Evolutionary conservation across 92 coral and sea anemone genomes (phyloP).

Genomic region (Phenganax subtilis): DNA sequence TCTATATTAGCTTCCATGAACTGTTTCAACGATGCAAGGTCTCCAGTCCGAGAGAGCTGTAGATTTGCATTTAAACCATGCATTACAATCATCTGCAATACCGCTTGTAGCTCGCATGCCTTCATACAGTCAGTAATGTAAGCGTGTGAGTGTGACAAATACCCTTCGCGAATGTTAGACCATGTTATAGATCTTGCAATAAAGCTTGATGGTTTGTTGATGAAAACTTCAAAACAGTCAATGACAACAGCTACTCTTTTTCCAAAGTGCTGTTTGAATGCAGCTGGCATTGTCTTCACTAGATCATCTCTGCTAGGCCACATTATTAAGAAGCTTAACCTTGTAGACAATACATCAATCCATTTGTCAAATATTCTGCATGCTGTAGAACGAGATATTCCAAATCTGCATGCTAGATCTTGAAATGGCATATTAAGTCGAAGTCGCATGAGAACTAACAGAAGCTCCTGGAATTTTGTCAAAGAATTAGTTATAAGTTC

Average conservation of each 20-base stretch:
- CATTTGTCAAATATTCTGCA: slow-evolving; percentile 15
- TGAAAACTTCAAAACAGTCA: neutral
- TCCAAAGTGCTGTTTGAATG: slow-evolving; percentile 15
- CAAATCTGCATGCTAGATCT: slow-evolving; percentile 30
- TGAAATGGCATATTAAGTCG: neutral
- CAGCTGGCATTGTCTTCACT: slow-evolving; percentile 23
- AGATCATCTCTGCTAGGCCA: slow-evolving; percentile 26
- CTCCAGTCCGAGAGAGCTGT: too few species aligned
- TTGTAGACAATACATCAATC: neutral
- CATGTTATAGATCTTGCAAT: slow-evolving; percentile 23
- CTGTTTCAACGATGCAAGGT: too few species aligned
- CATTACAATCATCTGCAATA: too few species aligned
- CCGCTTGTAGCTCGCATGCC: too few species aligned
- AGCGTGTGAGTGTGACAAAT: too few species aligned
- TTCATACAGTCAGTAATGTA: too few species aligned
- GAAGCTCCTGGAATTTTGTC: slow-evolving; percentile 18
- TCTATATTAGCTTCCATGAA: too few species aligned
- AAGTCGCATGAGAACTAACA: slow-evolving; percentile 15
- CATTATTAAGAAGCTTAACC: neutral
- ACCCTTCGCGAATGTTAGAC: too few species aligned
- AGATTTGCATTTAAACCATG: too few species aligned
- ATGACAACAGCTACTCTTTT: neutral
- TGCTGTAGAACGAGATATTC: slow-evolving; percentile 19
- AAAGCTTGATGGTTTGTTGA: slow-evolving; percentile 28
- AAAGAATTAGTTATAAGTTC: too few species aligned